phyloP scores from a whole-genome alignment of 2,113 vertebrate species.

The Lagopus muta region DNA sequence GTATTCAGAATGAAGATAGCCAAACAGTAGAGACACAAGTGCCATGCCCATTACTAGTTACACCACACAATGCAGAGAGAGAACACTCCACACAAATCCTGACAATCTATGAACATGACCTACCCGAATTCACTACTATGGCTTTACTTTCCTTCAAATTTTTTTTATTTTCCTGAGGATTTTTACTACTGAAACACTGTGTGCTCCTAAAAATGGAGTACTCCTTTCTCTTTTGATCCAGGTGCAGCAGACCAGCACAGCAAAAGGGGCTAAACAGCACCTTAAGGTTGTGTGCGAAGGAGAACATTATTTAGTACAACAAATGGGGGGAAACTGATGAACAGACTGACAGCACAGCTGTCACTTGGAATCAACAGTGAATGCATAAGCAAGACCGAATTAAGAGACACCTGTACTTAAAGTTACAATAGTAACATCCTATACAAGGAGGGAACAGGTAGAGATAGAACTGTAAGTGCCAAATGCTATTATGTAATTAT shows the following conservation, averaged over 20 bases:
- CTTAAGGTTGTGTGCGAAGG: background rate
- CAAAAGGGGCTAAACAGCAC: background rate
- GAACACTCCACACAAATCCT: background rate
- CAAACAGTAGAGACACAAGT: slow-evolving; percentile 2
- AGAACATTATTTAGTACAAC: background rate
- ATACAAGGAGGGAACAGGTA: background rate
- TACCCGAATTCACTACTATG: background rate
- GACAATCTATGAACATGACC: background rate
- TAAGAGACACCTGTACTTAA: background rate
- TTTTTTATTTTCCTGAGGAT: background rate
- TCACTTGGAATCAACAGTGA: slow-evolving; percentile 7
- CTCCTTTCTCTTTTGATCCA: background rate
- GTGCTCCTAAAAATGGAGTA: fast-evolving
- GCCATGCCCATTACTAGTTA: background rate
- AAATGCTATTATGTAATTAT: background rate
- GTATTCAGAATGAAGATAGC: slow-evolving; percentile 24
- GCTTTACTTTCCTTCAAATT: background rate
- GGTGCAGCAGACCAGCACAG: background rate
- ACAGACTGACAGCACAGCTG: slow-evolving; percentile 25
- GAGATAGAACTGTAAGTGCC: background rate
- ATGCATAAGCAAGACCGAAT: background rate
- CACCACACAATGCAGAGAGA: background rate
- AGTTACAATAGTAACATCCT: background rate
- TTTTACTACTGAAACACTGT: background rate
- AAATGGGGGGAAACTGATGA: background rate